Conservation (phyloP, 2,113 vertebrate species). For the Plecotus auritus region DNA sequence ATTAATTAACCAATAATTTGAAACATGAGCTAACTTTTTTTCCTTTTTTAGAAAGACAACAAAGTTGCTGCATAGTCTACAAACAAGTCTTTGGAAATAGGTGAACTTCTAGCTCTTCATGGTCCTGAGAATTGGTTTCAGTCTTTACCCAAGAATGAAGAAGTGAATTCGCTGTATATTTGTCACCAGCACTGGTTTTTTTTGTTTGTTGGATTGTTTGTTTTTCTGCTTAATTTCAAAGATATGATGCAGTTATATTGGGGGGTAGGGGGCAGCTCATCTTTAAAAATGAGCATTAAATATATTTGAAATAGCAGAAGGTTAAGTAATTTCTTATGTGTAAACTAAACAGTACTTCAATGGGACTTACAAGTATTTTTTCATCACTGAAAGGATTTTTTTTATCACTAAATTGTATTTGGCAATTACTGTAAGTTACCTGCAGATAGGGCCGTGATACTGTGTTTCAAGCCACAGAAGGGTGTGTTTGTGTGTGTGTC, state of each 20-base stretch:
- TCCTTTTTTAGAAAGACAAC: conserved; percentile 93
- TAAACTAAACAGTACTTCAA: conserved; percentile 84
- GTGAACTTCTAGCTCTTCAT: conserved; percentile 82
- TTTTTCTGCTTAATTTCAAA: conserved; percentile 85
- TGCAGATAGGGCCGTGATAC: conserved; percentile 89
- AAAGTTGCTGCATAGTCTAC: conserved; percentile 94
- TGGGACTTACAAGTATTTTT: conserved; percentile 91
- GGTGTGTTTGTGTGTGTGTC: conserved; percentile 48
- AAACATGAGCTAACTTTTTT: conserved; percentile 47
- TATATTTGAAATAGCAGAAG: conserved; percentile 86
- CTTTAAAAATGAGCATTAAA: conserved; percentile 84
- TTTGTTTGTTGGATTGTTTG: conserved; percentile 50
- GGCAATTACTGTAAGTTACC: conserved; percentile 86
- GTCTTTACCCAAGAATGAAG: conserved; percentile 88
- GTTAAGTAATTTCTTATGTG: conserved; percentile 86
- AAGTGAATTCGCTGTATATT: conserved; percentile 89
- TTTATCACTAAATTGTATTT: conserved; percentile 89
- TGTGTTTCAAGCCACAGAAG: conserved; percentile 90
- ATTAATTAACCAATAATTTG: not conserved
- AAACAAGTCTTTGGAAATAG: conserved; percentile 74
- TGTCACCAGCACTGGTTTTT: conserved; percentile 91
- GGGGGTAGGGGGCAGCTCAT: conserved; percentile 81
- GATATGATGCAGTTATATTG: conserved; percentile 82
- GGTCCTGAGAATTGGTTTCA: conserved; percentile 83
- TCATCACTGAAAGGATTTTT: conserved; percentile 87